phyloP scores from a whole-genome alignment of 2,888 invertebrate genomes.

The Aproaerema taeniolella region DNA sequence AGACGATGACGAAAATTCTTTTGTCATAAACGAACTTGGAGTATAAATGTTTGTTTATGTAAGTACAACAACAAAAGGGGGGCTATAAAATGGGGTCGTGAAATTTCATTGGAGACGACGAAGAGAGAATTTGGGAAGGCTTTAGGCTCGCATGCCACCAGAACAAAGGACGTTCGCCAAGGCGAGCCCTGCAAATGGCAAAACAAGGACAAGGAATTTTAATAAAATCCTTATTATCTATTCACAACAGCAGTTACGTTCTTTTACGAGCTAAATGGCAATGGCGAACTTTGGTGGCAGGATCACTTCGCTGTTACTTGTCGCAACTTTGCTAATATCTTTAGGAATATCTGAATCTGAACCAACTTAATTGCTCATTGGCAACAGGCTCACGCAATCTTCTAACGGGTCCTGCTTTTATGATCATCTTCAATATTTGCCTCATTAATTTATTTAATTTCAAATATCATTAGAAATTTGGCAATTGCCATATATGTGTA shows the following conservation, averaged over 20 bases:
- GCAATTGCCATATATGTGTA: no score
- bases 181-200: conserved; percentile 47
- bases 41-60: conserved; percentile 29
- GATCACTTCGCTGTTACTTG: conserved; percentile 41
- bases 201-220: conserved; percentile 72
- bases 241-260: conserved; percentile 65
- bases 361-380: conserved; percentile 43
- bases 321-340: conserved; percentile 56
- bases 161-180: conserved; percentile 52
- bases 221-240: conserved; percentile 74
- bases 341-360: conserved; percentile 44
- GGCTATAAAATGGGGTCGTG: conserved; percentile 40
- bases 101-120: conserved; percentile 50
- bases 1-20: conserved; percentile 1
- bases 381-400: conserved; percentile 32
- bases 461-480: no score
- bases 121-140: conserved; percentile 41
- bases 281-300: conserved; percentile 46
- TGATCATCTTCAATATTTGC: no score
- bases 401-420: no score
- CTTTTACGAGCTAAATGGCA: conserved; percentile 62
- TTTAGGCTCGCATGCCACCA: conserved; percentile 49
- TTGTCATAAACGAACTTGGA: conserved; percentile 10
- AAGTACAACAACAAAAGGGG: conserved; percentile 40
- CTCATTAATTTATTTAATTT: no score